These are phyloP conservation scores for Diplazon laetatorius DNA, from an alignment of 2,888 invertebrate species.

Conservation along the genomic window DNA sequence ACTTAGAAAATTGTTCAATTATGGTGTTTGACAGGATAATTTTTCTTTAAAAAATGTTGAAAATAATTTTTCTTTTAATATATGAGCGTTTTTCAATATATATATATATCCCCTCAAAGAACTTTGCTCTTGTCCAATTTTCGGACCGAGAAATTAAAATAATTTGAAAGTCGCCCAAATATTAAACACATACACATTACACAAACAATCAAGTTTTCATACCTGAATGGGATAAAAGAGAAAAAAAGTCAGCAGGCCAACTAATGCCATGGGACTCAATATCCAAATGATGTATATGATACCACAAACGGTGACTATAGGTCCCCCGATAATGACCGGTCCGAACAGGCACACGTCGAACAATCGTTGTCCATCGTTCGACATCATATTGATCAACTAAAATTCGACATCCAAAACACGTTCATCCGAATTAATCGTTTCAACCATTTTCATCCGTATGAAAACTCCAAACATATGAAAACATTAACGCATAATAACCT, in stretches of 20 bases:
- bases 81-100: too few relatives aligned
- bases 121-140: too few relatives aligned
- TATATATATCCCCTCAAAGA: too few relatives aligned
- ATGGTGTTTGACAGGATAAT: too few relatives aligned
- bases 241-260: conserved; percentile 83
- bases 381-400: conserved; percentile 85
- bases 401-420: conserved; percentile 70
- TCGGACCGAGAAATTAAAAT: conserved; percentile 18
- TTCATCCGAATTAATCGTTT: neutral
- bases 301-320: conserved; percentile 83
- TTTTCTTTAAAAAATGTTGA: too few relatives aligned
- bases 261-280: conserved; percentile 84
- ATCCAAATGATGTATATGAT: conserved; percentile 83
- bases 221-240: conserved; percentile 85
- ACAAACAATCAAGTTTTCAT: conserved; percentile 59
- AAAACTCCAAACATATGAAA: neutral
- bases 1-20: too few relatives aligned
- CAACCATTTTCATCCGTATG: neutral
- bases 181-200: too few relatives aligned
- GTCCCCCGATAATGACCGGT: conserved; percentile 84
- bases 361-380: conserved; percentile 84
- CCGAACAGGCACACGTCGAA: conserved; percentile 84
- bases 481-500: neutral
- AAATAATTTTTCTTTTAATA: too few relatives aligned
- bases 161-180: too few relatives aligned